Evolutionary conservation across 2,113 vertebrate genomes (phyloP).

Genomic region (Oryzias celebensis): DNA sequence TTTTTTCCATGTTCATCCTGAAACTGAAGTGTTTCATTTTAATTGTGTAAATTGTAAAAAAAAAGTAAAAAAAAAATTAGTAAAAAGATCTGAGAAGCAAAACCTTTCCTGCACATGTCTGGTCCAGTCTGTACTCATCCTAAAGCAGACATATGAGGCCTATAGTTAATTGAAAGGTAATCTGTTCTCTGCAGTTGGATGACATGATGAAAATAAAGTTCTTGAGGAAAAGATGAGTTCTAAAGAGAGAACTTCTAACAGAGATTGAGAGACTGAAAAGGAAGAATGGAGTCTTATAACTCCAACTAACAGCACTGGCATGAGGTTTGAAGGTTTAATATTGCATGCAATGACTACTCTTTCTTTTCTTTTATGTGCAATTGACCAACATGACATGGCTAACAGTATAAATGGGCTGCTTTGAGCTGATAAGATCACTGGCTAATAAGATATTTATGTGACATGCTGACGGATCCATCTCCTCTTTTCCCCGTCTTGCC

Average conservation of each 20-base stretch:
- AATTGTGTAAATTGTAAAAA: no score
- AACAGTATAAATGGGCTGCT: conserved; percentile 90
- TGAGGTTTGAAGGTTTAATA: conserved; percentile 76
- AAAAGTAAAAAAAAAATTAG: no score
- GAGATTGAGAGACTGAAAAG: conserved; percentile 17
- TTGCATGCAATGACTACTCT: conserved; percentile 66
- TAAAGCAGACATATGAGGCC: no score
- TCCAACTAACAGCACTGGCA: conserved; percentile 76
- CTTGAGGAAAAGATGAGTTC: not conserved
- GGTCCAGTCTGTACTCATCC: no score
- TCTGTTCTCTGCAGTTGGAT: no score
- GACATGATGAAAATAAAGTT: not conserved
- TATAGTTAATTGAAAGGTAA: no score
- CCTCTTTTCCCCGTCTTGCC: conserved; percentile 60
- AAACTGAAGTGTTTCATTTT: no score
- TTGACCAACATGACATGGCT: conserved; percentile 85
- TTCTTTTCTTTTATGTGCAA: conserved; percentile 75
- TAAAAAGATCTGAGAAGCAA: no score
- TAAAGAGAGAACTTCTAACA: conserved; percentile 21
- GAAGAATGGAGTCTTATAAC: conserved; percentile 60
- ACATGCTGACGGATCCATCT: conserved; percentile 86
- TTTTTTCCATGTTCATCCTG: no score
- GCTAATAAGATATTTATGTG: conserved; percentile 98
- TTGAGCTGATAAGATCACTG: conserved; percentile 94
- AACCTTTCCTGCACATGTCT: no score